A percentile compares a stretch with the other conserved stretches of the same genome.
phyloP scores from a whole-genome alignment of 2,113 vertebrate species.

The Arothron firmamentum region DNA sequence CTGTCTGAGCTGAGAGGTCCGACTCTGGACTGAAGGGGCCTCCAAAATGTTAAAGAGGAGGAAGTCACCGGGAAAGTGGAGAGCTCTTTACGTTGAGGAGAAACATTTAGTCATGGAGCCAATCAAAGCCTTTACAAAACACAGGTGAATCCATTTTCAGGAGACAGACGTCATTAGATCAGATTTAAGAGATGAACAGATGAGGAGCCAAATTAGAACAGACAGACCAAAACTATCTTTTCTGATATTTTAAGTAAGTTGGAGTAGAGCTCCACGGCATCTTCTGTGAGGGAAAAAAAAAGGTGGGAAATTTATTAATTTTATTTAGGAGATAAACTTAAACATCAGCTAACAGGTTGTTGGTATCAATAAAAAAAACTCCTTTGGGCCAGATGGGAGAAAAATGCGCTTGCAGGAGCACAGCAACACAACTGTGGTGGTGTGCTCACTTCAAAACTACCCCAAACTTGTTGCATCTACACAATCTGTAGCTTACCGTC shows the following conservation, averaged over 20 bases:
- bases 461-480: not conserved
- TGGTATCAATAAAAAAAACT: no score
- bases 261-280: no score
- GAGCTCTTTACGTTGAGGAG: slow-evolving; percentile 40
- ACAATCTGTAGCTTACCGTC: not conserved
- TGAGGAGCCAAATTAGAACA: not conserved
- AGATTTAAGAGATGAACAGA: not conserved
- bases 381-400: no score
- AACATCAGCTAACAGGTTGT: no score
- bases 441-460: no score
- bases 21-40: slow-evolving; percentile 44
- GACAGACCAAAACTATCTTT: no score
- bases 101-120: slow-evolving; percentile 47
- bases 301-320: no score
- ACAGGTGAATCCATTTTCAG: slow-evolving; percentile 31
- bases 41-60: slow-evolving; percentile 47
- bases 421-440: no score
- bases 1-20: slow-evolving; percentile 26
- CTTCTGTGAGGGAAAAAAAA: no score
- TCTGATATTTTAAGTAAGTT: no score
- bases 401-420: no score
- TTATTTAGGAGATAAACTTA: no score
- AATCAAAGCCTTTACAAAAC: slow-evolving; percentile 30
- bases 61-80: slow-evolving; percentile 61
- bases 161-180: not conserved